These are phyloP conservation scores for Phocides pigmalion DNA, from an alignment of 1,140 invertebrate genomes.

Conservation along the genomic window DNA sequence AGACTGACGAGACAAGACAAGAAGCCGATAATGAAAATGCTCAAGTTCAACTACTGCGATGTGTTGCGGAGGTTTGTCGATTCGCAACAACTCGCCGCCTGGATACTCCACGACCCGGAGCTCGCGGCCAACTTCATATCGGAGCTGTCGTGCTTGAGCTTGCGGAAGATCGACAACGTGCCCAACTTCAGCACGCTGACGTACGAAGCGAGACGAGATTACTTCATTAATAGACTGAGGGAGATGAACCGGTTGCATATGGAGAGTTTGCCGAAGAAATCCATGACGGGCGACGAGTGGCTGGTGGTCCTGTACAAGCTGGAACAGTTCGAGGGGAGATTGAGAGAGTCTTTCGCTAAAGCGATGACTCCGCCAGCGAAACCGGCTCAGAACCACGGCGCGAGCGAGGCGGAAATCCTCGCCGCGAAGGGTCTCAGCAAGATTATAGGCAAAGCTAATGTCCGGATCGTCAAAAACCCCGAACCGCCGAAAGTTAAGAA, in stretches of 20 bases:
- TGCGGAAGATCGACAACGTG: constrained; percentile 55
- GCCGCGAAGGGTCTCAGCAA: constrained; percentile 77
- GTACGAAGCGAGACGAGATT: constrained; percentile 60
- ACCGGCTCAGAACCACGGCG: constrained; percentile 50
- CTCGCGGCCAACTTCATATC: constrained; percentile 62
- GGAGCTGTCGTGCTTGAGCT: constrained; percentile 60
- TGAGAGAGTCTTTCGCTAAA: constrained; percentile 64
- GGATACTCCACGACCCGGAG: constrained; percentile 68
- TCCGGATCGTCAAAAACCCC: constrained; percentile 55
- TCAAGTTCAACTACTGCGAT: constrained; percentile 73
- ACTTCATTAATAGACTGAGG: constrained; percentile 65
- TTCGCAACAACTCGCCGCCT: constrained; percentile 59
- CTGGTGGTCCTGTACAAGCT: constrained; percentile 72
- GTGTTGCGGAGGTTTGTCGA: constrained; percentile 63
- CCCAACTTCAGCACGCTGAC: constrained; percentile 58
- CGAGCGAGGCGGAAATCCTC: constrained; percentile 76
- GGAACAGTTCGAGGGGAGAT: constrained; percentile 67
- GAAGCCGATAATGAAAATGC: constrained; percentile 59
- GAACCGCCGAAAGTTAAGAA: constrained; percentile 46
- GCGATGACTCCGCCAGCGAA: constrained; percentile 44
- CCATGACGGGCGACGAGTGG: constrained; percentile 72
- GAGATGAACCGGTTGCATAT: constrained; percentile 73
- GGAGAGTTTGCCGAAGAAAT: constrained; percentile 68
- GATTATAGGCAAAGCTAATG: constrained; percentile 71
- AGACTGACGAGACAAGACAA: constrained; percentile 63